Base-by-base conservation (phyloP, 2,888 invertebrate species). In the Cremastobaeus sp. region DNA sequence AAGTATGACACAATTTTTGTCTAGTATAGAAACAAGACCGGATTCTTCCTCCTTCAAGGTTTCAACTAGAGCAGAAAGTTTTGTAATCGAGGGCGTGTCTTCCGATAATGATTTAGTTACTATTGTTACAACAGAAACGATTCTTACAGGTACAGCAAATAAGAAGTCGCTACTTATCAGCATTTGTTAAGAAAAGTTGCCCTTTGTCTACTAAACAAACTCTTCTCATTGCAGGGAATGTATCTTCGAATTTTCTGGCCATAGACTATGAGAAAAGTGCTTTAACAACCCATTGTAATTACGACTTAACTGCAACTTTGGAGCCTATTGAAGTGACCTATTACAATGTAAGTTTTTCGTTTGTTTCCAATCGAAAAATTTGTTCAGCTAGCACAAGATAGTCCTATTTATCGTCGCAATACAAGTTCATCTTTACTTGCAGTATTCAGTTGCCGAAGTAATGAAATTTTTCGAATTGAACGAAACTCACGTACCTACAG, bases 251-350 rank as follows among this genome's bases (percentile, higher is more conserved):
- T 83, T 91, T 94, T 66, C 89, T 95, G 71, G 92, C 93, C 0
- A 83, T 94, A 21, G 94, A 95, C 83, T 90, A 94, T 76, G 94
- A 95, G 84, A 92, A 91, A 83, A 92, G 93, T 81, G 93, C 93
- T 0, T 84, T 90, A 4, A 91, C 90, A 76, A 89, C 90, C 3
- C 91, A 92, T 65, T 92, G 92, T 17, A 92, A 93, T 80, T 92
- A 92, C 79, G 92, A 92, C 8, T 84, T 95, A 1, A 90, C 90
- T 59, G 89, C 93, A 52, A 89, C 91, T 60, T 88, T 95, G 83
- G 94, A 95, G 83, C 92, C 94, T 0, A 89, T 95, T 14, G 95
- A 95, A 88, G 88, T 94, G 41, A 90, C 93, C 9, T 95, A 95
- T 87, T 91, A 95, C 82, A 93, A 94, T 90, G 95, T 94, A 86